Evolutionary conservation across 2,888 invertebrate species (phyloP).

Genomic region (Macaria notata): DNA sequence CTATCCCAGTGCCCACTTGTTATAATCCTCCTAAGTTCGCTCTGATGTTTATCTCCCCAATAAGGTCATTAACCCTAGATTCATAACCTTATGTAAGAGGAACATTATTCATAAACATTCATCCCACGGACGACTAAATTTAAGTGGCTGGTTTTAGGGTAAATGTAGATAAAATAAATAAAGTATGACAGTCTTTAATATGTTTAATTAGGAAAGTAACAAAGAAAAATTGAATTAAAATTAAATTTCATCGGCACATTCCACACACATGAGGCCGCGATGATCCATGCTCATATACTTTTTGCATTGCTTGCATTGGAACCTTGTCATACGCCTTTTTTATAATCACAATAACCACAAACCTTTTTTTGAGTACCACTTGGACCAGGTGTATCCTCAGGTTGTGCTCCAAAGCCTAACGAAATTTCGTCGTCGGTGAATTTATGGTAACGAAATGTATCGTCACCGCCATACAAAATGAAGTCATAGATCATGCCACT

Average conservation of each 20-base stretch:
- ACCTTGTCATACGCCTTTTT: conserved; percentile 21
- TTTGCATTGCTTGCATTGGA: conserved; percentile 19
- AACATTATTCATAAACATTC: conserved; percentile 4
- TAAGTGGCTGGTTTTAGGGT: conserved; percentile 10
- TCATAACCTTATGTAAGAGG: conserved; percentile 18
- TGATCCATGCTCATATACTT: conserved; percentile 12
- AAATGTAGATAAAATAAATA: conserved; percentile 5
- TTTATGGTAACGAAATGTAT: background rate
- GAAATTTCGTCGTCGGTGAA: background rate
- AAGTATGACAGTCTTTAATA: conserved; percentile 5
- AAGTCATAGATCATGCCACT: background rate
- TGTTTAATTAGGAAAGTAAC: conserved; percentile 10
- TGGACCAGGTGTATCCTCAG: background rate
- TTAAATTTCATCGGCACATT: conserved; percentile 11
- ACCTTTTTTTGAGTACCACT: conserved; percentile 17
- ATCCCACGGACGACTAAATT: conserved; percentile 20
- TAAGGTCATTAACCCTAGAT: conserved; percentile 2
- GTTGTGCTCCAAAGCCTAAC: background rate
- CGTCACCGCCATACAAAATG: background rate
- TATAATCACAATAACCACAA: conserved; percentile 16
- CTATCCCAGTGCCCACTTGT: too few relatives aligned
- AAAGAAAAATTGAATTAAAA: conserved; percentile 10
- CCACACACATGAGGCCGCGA: conserved; percentile 9
- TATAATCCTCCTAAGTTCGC: too few relatives aligned
- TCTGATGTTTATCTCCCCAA: too few relatives aligned